Evolutionary conservation across 2,888 invertebrate species (phyloP).

Genomic region (Napeogenes sylphis): DNA sequence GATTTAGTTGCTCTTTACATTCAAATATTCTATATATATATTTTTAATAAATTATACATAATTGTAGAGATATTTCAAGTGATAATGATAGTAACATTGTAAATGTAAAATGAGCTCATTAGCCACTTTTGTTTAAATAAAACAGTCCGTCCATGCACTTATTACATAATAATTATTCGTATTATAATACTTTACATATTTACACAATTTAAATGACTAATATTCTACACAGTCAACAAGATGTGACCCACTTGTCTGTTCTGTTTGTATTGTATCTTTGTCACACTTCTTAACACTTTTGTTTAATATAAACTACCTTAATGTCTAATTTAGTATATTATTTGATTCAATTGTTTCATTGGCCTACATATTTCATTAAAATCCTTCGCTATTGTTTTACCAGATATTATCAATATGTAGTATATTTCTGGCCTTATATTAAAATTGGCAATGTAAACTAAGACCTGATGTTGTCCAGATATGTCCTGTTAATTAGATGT

Average conservation of each 20-base stretch:
- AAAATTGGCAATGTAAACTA: slow-evolving; percentile 27
- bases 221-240: slow-evolving; percentile 54
- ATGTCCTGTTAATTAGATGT: slow-evolving; percentile 38
- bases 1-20: no score
- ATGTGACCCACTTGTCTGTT: slow-evolving; percentile 59
- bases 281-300: slow-evolving; percentile 56
- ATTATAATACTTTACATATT: slow-evolving; percentile 33
- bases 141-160: slow-evolving; percentile 20
- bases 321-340: slow-evolving; percentile 66
- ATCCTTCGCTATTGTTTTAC: slow-evolving; percentile 48
- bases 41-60: no score
- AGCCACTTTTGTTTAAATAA: slow-evolving; percentile 8
- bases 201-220: slow-evolving; percentile 50
- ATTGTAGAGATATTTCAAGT: background rate
- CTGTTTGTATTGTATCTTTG: slow-evolving; percentile 64
- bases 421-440: slow-evolving; percentile 9
- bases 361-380: slow-evolving; percentile 69
- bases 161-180: slow-evolving; percentile 32
- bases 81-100: background rate
- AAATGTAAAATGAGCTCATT: background rate
- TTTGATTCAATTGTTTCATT: slow-evolving; percentile 70
- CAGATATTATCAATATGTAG: slow-evolving; percentile 1
- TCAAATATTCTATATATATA: no score
- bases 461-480: slow-evolving; percentile 42
- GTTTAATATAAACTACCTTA: slow-evolving; percentile 58